Conservation (phyloP, 2,113 vertebrate genomes). For the Neodontobutis hainanensis region DNA sequence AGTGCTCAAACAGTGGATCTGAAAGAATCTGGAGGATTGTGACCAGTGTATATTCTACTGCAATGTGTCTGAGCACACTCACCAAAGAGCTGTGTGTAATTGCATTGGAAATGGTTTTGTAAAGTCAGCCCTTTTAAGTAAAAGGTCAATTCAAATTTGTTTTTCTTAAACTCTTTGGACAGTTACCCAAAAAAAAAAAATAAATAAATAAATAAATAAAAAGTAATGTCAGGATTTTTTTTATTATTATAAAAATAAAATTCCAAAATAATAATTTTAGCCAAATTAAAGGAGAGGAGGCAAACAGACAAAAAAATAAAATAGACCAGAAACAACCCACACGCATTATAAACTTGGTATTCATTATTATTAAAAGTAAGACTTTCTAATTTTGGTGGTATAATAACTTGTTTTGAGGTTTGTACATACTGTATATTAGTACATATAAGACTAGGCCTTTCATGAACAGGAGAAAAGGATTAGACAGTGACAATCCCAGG, state of each 20-base stretch:
- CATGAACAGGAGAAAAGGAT: too few relatives aligned
- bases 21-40: constrained; percentile 1
- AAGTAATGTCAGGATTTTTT: constrained; percentile 12
- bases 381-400: too few relatives aligned
- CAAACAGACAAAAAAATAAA: not conserved
- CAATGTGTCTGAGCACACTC: too few relatives aligned
- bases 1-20: constrained; percentile 3
- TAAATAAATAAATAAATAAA: too few relatives aligned
- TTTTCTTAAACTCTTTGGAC: not conserved
- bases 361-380: too few relatives aligned
- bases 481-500: constrained; percentile 14
- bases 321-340: too few relatives aligned
- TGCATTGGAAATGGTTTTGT: not conserved
- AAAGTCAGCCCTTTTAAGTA: not conserved
- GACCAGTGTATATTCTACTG: not conserved
- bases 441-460: too few relatives aligned
- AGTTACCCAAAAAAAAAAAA: too few relatives aligned
- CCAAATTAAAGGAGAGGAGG: not conserved
- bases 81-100: not conserved
- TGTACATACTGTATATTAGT: too few relatives aligned
- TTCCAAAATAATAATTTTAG: constrained; percentile 6
- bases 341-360: too few relatives aligned
- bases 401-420: too few relatives aligned
- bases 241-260: too few relatives aligned
- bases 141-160: not conserved